phyloP scores from a whole-genome alignment of 2,113 vertebrate species.

The Naja naja region DNA sequence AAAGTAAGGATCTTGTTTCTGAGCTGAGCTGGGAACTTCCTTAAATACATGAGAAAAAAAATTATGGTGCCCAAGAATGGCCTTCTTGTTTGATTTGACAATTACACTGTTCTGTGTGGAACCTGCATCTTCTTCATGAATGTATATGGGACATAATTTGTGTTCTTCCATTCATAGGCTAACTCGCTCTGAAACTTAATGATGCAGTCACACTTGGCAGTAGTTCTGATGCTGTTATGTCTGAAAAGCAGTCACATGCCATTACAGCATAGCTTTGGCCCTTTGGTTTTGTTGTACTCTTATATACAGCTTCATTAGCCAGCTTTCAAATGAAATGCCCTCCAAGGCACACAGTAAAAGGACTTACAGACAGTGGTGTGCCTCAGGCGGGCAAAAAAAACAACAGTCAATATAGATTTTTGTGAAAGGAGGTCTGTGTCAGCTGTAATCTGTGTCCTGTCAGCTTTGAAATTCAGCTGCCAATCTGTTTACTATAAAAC shows the following conservation, averaged over 20 bases:
- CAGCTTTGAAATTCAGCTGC: no score
- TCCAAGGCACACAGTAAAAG: constrained; percentile 28
- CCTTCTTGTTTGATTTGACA: constrained; percentile 44
- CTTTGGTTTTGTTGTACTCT: constrained; percentile 54
- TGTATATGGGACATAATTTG: constrained; percentile 50
- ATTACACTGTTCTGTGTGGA: constrained; percentile 34
- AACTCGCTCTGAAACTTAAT: constrained; percentile 67
- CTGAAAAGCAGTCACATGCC: constrained; percentile 65
- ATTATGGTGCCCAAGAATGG: neutral
- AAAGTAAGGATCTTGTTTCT: neutral
- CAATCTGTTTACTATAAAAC: constrained; percentile 37
- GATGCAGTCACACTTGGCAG: constrained; percentile 67
- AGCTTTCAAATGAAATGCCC: constrained; percentile 34
- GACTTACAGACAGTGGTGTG: neutral
- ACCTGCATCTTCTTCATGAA: constrained; percentile 49
- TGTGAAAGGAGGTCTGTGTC: neutral
- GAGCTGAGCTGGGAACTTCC: constrained; percentile 13
- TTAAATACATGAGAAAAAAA: constrained; percentile 31
- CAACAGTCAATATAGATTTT: neutral
- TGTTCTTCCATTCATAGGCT: constrained; percentile 57
- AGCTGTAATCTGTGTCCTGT: no score
- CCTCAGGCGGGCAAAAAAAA: constrained; percentile 6
- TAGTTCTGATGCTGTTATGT: constrained; percentile 46
- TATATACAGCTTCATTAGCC: constrained; percentile 57
- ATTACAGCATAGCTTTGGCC: constrained; percentile 48